These are phyloP conservation scores for Halcyon senegalensis DNA, from an alignment of 2,113 vertebrate species.

Conservation along the genomic window DNA sequence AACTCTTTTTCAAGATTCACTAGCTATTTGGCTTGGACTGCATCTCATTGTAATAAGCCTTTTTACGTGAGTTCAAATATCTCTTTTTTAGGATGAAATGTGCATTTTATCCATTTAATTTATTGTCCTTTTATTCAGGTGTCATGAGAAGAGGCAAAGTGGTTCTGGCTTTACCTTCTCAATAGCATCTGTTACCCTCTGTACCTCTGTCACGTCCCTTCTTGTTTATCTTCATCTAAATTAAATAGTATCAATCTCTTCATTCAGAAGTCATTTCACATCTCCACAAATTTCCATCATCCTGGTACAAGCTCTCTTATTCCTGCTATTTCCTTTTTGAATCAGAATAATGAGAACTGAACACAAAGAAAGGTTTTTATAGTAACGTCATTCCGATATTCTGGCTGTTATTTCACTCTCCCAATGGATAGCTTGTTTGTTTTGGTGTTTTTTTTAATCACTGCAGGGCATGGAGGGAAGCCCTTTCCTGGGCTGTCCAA, in stretches of 20 bases:
- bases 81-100: not conserved
- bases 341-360: not conserved
- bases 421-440: not conserved
- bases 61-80: not conserved
- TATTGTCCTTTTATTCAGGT: not conserved
- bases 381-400: not conserved
- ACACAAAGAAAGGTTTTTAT: not conserved
- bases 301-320: not conserved
- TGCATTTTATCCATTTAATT: conserved; percentile 3
- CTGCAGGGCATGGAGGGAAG: not conserved
- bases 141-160: not conserved
- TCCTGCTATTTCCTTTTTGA: not conserved
- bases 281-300: conserved; percentile 25
- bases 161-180: conserved; percentile 13
- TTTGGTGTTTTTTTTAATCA: not conserved
- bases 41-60: not conserved
- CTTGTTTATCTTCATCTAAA: conserved; percentile 44
- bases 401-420: not conserved
- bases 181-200: not conserved
- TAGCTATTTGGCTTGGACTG: not conserved
- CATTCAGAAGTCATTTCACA: conserved; percentile 21
- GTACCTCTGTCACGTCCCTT: not conserved
- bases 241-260: conserved; percentile 4
- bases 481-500: not conserved
- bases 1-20: not conserved